Percentiles rank a stretch among this genome's conserved stretches.
phyloP scores from a whole-genome alignment of 2,888 invertebrate species.

The Phragmatobia fuliginosa region DNA sequence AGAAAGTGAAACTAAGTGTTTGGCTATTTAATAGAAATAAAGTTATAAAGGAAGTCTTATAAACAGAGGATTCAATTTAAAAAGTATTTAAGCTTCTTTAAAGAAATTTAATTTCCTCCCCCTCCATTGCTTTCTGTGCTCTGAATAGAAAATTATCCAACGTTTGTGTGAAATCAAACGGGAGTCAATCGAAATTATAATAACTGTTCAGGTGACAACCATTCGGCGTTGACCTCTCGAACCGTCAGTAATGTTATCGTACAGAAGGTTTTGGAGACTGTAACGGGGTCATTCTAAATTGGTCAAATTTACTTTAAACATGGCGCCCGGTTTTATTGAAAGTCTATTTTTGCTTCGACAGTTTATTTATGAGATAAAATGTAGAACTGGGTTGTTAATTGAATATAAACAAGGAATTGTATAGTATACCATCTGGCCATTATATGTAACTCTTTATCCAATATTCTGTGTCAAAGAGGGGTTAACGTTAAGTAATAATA shows the following conservation, averaged over 20 bases:
- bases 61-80: constrained; percentile 21
- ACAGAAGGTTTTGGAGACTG: background rate
- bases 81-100: constrained; percentile 24
- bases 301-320: constrained; percentile 56
- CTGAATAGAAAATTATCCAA: constrained; percentile 61
- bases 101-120: constrained; percentile 75
- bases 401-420: constrained; percentile 1
- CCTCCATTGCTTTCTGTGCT: constrained; percentile 39
- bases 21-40: background rate
- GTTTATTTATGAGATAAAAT: constrained; percentile 14
- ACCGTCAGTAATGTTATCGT: background rate
- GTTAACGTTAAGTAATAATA: no score
- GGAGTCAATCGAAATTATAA: constrained; percentile 71
- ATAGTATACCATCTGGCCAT: background rate
- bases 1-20: background rate
- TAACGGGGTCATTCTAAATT: constrained; percentile 40
- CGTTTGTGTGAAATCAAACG: constrained; percentile 57
- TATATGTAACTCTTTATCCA: background rate
- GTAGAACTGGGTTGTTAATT: constrained; percentile 5
- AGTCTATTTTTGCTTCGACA: constrained; percentile 15
- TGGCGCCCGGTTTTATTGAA: constrained; percentile 29
- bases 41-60: background rate
- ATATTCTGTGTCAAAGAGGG: no score
- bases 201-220: constrained; percentile 46
- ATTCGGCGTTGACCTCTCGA: constrained; percentile 38